Evolutionary conservation across 2,113 vertebrate species (phyloP).

Genomic region (Ictalurus punctatus): DNA sequence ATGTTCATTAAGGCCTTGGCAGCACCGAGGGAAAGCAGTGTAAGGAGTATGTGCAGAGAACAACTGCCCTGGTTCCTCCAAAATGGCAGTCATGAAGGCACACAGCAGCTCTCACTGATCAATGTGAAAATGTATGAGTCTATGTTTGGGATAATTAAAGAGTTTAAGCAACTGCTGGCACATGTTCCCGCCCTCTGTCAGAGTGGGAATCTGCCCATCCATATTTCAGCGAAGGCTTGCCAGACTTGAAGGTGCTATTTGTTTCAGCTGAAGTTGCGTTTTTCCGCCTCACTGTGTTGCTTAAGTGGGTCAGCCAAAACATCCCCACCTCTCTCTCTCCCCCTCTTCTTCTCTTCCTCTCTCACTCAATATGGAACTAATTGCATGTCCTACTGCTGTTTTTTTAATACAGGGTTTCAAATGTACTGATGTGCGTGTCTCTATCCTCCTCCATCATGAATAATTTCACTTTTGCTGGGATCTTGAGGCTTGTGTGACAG

Average conservation of each 20-base stretch:
- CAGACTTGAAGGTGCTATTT: conserved; percentile 46
- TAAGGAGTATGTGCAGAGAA: not conserved
- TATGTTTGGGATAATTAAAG: conserved; percentile 22
- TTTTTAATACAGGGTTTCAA: conserved; percentile 25
- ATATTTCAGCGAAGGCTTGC: conserved; percentile 44
- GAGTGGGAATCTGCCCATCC: conserved; percentile 10
- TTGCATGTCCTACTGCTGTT: conserved; percentile 34
- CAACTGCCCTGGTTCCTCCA: not conserved
- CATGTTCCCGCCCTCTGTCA: not conserved
- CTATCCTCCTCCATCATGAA: conserved; percentile 35
- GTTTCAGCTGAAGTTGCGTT: conserved; percentile 57
- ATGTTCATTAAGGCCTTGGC: conserved; percentile 39
- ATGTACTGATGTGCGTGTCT: conserved; percentile 15
- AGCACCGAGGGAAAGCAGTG: not conserved
- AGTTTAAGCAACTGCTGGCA: conserved; percentile 2
- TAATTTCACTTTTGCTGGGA: conserved; percentile 39
- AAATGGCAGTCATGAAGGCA: conserved; percentile 13
- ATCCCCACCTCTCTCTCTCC: conserved; percentile 1
- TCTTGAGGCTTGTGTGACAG: conserved; percentile 23
- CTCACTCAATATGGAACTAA: conserved; percentile 37
- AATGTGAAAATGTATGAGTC: not conserved
- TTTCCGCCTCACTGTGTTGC: conserved; percentile 44
- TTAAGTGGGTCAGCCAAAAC: conserved; percentile 59
- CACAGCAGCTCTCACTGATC: not conserved
- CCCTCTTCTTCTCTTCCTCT: not conserved